phyloP scores from a whole-genome alignment of 2,113 vertebrate genomes.

The Romanogobio albipinnatus region DNA sequence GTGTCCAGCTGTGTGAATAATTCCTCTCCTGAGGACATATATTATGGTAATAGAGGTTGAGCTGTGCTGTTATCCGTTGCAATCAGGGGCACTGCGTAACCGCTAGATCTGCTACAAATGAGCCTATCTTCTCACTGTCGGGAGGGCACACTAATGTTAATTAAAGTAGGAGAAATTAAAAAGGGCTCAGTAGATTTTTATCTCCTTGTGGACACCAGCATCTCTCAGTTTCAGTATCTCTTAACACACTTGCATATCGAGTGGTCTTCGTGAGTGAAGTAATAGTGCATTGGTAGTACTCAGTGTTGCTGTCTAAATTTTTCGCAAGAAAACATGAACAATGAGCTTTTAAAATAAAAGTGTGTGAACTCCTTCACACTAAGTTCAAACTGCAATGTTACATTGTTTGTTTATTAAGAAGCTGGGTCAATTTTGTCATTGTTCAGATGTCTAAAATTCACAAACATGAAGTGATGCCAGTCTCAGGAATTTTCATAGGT shows the following conservation, averaged over 20 bases:
- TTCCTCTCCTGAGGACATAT: slow-evolving; percentile 50
- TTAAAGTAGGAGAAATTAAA: slow-evolving; percentile 59
- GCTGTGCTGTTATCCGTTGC: slow-evolving; percentile 55
- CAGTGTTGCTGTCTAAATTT: not conserved
- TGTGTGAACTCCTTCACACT: no score
- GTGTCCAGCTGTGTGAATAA: slow-evolving; percentile 58
- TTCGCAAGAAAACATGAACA: not conserved
- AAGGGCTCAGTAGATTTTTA: slow-evolving; percentile 51
- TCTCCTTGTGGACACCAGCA: slow-evolving; percentile 26
- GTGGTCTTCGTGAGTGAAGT: not conserved
- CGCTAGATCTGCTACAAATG: slow-evolving; percentile 54
- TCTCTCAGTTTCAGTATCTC: not conserved
- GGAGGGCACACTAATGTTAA: slow-evolving; percentile 57
- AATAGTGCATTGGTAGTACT: not conserved
- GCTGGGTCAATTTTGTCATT: not conserved
- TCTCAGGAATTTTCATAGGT: not conserved
- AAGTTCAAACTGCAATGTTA: not conserved
- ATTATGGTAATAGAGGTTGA: slow-evolving; percentile 62
- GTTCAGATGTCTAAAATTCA: not conserved
- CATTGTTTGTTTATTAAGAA: not conserved
- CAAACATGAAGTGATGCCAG: not conserved
- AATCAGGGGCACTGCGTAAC: slow-evolving; percentile 49
- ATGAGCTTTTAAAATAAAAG: not conserved
- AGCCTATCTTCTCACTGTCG: slow-evolving; percentile 42
- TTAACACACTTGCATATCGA: not conserved